A percentile compares a stretch with the other conserved stretches of the same genome.
Evolutionary conservation across 2,113 vertebrate species (phyloP).

Genomic region (Petrocephalus microphthalmus): DNA sequence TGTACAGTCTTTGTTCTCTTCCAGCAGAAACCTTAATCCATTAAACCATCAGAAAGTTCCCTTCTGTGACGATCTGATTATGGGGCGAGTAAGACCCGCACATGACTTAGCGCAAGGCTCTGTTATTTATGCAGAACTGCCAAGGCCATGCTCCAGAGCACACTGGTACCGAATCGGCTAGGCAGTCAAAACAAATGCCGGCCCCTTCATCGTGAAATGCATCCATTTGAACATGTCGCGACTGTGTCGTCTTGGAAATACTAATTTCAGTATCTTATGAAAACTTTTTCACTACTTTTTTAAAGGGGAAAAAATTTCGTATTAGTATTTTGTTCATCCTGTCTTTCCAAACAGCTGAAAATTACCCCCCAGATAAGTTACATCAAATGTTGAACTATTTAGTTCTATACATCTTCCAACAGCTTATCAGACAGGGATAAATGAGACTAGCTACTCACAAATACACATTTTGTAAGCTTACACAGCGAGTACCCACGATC

Average conservation of each 20-base stretch:
- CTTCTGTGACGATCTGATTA: constrained; percentile 49
- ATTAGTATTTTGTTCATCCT: background rate
- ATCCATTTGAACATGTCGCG: background rate
- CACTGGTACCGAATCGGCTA: background rate
- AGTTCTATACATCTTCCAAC: background rate
- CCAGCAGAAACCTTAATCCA: constrained; percentile 48
- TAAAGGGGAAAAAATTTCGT: background rate
- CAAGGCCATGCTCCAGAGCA: background rate
- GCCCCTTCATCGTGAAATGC: background rate
- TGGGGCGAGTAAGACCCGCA: constrained; percentile 12
- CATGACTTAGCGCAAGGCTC: background rate
- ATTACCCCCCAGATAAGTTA: background rate
- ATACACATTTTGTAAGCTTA: background rate
- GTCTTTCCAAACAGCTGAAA: background rate
- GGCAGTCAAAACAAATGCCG: background rate
- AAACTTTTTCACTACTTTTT: background rate
- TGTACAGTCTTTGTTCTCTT: constrained; percentile 34
- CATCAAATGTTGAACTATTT: background rate
- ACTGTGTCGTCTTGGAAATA: background rate
- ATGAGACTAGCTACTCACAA: background rate
- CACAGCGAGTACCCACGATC: background rate
- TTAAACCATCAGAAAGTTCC: constrained; percentile 50
- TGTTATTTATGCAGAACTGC: background rate
- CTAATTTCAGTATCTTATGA: background rate
- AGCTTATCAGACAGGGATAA: background rate